Percentiles rank a stretch among this genome's conserved stretches.
phyloP scores from a whole-genome alignment of 2,113 vertebrate genomes.

The Rafetus swinhoei region DNA sequence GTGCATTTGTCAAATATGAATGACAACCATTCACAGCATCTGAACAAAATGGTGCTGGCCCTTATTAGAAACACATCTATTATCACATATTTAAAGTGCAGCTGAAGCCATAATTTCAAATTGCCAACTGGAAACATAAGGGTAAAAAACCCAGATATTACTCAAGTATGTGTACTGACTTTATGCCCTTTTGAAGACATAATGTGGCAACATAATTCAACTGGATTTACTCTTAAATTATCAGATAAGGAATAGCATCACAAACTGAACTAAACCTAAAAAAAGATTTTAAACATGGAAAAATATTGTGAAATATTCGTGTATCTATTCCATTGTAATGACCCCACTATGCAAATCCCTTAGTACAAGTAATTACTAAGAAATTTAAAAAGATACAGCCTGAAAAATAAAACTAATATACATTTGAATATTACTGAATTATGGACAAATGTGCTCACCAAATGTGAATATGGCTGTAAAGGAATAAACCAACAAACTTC shows the following conservation, averaged over 20 bases:
- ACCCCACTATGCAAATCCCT: neutral
- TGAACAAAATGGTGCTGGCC: constrained; percentile 85
- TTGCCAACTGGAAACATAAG: constrained; percentile 87
- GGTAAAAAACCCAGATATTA: constrained; percentile 88
- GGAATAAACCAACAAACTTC: neutral
- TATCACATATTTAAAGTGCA: constrained; percentile 90
- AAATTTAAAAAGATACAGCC: neutral
- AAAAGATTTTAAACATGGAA: constrained; percentile 48
- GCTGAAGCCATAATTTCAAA: constrained; percentile 88
- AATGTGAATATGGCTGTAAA: neutral
- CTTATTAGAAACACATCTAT: constrained; percentile 88
- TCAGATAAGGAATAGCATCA: constrained; percentile 69
- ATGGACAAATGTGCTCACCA: neutral
- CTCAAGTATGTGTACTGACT: constrained; percentile 87
- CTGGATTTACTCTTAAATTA: constrained; percentile 80
- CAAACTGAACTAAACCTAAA: constrained; percentile 41
- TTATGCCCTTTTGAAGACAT: constrained; percentile 86
- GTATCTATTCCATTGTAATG: constrained; percentile 41
- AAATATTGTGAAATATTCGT: constrained; percentile 27
- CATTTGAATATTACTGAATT: neutral
- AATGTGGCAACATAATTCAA: constrained; percentile 85
- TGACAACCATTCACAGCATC: constrained; percentile 88
- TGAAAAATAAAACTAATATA: neutral
- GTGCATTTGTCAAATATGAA: constrained; percentile 91
- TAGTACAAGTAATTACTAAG: neutral